Percentiles rank a stretch among this genome's conserved stretches.
Conservation (phyloP, 2,797 vertebrate genomes). For the Bradypus variegatus region DNA sequence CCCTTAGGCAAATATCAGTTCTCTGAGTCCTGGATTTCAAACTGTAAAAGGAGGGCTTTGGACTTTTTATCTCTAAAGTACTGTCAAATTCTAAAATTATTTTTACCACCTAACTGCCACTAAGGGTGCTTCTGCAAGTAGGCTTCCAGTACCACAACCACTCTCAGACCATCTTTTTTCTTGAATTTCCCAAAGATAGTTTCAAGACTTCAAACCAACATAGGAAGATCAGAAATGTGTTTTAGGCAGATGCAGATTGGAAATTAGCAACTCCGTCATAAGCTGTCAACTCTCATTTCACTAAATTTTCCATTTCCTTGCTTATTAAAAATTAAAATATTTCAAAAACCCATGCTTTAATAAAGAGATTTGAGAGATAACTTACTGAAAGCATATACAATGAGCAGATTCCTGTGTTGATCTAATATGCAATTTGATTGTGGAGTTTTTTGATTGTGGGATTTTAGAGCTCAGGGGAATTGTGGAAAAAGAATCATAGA, state of each 20-base stretch:
- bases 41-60: background rate
- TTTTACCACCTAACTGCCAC: background rate
- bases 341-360: background rate
- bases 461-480: background rate
- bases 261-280: background rate
- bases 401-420: background rate
- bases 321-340: background rate
- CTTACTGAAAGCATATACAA: background rate
- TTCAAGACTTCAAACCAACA: background rate
- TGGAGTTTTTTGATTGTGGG: background rate
- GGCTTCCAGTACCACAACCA: background rate
- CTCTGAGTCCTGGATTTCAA: background rate
- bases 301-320: background rate
- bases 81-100: background rate
- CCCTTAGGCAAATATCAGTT: background rate
- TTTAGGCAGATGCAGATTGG: constrained; percentile 3
- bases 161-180: background rate
- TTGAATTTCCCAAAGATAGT: background rate
- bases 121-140: background rate
- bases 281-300: background rate
- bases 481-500: background rate
- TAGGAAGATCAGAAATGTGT: background rate
- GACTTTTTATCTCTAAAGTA: background rate
- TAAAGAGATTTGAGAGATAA: background rate
- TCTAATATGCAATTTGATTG: background rate